phyloP scores from a whole-genome alignment of 2,113 vertebrate genomes.

The Leuciscus idus region DNA sequence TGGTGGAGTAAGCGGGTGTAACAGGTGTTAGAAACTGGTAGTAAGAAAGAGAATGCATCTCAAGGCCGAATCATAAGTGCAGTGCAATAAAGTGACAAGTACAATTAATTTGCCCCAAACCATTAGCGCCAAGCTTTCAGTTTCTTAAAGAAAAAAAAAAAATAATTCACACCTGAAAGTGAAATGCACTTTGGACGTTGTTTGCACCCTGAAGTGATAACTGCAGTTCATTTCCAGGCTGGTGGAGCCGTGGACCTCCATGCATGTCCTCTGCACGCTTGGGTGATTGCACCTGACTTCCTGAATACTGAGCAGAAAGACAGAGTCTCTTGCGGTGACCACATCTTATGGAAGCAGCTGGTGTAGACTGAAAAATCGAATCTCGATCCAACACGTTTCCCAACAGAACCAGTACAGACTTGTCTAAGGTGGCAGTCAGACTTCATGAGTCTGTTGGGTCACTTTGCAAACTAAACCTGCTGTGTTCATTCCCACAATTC shows the following conservation, averaged over 20 bases:
- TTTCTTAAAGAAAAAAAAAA: background rate
- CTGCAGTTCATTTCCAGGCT: constrained; percentile 51
- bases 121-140: background rate
- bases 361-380: background rate
- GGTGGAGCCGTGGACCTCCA: constrained; percentile 23
- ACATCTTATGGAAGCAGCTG: constrained; percentile 8
- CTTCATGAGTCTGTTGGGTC: background rate
- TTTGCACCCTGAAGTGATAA: constrained; percentile 51
- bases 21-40: background rate
- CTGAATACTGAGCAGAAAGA: constrained; percentile 52
- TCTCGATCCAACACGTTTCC: background rate
- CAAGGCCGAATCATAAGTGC: background rate
- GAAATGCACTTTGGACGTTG: background rate
- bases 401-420: background rate
- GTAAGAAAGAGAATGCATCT: background rate
- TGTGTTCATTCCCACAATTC: background rate
- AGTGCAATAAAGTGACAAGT: constrained; percentile 1
- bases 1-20: background rate
- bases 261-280: constrained; percentile 29
- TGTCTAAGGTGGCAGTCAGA: constrained; percentile 5
- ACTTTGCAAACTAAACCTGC: background rate
- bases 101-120: background rate
- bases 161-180: background rate
- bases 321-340: background rate
- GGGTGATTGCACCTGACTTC: constrained; percentile 45